phyloP scores from a whole-genome alignment of 2,888 invertebrate genomes.

The Agrochola lota region DNA sequence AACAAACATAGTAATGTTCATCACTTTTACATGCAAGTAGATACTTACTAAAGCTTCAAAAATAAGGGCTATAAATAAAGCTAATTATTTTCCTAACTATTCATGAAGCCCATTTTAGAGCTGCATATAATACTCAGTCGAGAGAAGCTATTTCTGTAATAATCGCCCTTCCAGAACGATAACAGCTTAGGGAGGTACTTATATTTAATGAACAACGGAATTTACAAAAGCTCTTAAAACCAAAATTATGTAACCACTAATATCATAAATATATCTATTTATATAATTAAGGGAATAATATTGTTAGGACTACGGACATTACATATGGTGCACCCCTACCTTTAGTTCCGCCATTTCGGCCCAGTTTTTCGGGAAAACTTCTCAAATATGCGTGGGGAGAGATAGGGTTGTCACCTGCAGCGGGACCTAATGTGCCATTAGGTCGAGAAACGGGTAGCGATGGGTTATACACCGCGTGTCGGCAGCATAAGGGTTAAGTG shows the following conservation, averaged over 20 bases:
- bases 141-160: constrained; percentile 13
- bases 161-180: constrained; percentile 7
- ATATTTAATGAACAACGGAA: constrained; percentile 47
- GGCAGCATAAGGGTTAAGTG: constrained; percentile 66
- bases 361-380: constrained; percentile 77
- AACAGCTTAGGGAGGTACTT: constrained; percentile 19
- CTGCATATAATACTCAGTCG: constrained; percentile 26
- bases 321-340: constrained; percentile 64
- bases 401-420: constrained; percentile 88
- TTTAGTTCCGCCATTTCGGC: constrained; percentile 49
- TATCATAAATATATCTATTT: constrained; percentile 51
- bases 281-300: constrained; percentile 42
- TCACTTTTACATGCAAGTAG: background rate
- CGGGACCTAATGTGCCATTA: constrained; percentile 86
- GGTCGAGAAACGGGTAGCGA: constrained; percentile 77
- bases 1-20: background rate
- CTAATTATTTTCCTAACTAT: background rate
- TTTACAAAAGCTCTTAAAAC: constrained; percentile 39
- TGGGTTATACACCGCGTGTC: constrained; percentile 62
- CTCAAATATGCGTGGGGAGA: constrained; percentile 81
- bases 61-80: background rate
- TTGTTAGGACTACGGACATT: constrained; percentile 29
- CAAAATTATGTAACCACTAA: constrained; percentile 43
- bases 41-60: background rate
- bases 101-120: constrained; percentile 5